Evolutionary conservation across 2,797 vertebrate species (phyloP).

Genomic region (Sylvilagus floridanus): DNA sequence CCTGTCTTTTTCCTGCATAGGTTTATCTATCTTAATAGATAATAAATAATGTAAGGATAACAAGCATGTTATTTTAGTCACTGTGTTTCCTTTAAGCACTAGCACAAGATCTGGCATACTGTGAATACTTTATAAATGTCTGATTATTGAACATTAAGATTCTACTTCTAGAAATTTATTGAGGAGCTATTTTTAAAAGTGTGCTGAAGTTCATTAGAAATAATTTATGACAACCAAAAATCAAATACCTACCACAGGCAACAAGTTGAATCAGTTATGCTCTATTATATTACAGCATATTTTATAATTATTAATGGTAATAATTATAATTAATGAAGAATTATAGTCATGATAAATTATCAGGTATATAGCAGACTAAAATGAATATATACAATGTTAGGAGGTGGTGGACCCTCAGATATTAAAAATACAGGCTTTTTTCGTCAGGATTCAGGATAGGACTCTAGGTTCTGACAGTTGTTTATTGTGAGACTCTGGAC

Average conservation of each 20-base stretch:
- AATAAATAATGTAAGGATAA: not conserved
- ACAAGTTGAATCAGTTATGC: conserved; percentile 9
- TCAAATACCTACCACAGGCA: conserved; percentile 20
- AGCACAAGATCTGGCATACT: not conserved
- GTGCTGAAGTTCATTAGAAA: conserved; percentile 30
- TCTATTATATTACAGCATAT: not conserved
- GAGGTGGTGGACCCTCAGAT: not conserved
- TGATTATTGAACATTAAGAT: conserved; percentile 15
- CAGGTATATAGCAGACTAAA: conserved; percentile 1
- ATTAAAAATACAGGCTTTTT: not conserved
- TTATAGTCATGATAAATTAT: conserved; percentile 41
- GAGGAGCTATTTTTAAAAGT: too few species aligned
- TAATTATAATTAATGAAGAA: not conserved
- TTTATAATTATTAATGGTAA: not conserved
- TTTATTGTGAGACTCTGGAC: not conserved
- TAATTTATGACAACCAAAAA: conserved; percentile 13
- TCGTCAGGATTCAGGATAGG: not conserved
- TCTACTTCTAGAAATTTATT: not conserved
- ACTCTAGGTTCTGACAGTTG: not conserved
- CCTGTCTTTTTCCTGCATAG: not conserved
- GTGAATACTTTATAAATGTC: not conserved
- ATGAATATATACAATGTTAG: not conserved
- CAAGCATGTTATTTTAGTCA: not conserved
- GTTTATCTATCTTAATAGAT: not conserved
- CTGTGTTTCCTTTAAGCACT: not conserved